phyloP scores from a whole-genome alignment of 2,888 invertebrate genomes.

The Hirtodrosophila histrioides region DNA sequence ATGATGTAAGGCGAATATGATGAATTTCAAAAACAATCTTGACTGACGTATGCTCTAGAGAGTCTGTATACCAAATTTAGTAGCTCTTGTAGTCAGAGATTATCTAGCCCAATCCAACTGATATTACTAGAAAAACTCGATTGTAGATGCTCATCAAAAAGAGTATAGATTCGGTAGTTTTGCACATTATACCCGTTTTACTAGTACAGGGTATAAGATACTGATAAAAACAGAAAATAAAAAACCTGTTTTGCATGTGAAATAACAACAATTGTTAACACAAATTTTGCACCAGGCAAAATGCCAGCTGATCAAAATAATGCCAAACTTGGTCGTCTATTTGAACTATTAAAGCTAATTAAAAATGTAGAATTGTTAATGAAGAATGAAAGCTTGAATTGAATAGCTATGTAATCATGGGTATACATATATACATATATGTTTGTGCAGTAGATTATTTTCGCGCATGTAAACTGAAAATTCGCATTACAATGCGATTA shows the following conservation, averaged over 20 bases:
- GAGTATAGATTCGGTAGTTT: no score
- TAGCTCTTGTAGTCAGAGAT: no score
- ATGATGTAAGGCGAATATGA: no score
- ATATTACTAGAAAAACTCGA: no score
- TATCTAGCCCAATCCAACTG: no score
- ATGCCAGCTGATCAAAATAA: constrained; percentile 16
- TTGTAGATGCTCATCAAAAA: no score
- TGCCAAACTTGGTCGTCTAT: constrained; percentile 4
- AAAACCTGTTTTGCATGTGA: constrained; percentile 40
- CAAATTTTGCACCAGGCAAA: background rate
- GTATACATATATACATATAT: background rate
- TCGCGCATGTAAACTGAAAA: background rate
- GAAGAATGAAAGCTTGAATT: no score
- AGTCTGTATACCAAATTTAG: no score
- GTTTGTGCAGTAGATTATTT: background rate
- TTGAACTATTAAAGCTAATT: background rate
- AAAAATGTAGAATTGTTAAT: no score
- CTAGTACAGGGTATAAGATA: constrained; percentile 2
- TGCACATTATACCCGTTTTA: background rate
- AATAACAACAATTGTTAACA: constrained; percentile 15
- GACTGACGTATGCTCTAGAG: no score
- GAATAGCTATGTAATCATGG: no score
- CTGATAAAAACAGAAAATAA: constrained; percentile 33
- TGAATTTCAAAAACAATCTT: no score
- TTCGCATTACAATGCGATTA: background rate